Percentiles rank a stretch among this genome's conserved stretches.
These are phyloP conservation scores for Neosalanx taihuensis DNA, from an alignment of 2,797 vertebrate genomes.

Conservation along the genomic window DNA sequence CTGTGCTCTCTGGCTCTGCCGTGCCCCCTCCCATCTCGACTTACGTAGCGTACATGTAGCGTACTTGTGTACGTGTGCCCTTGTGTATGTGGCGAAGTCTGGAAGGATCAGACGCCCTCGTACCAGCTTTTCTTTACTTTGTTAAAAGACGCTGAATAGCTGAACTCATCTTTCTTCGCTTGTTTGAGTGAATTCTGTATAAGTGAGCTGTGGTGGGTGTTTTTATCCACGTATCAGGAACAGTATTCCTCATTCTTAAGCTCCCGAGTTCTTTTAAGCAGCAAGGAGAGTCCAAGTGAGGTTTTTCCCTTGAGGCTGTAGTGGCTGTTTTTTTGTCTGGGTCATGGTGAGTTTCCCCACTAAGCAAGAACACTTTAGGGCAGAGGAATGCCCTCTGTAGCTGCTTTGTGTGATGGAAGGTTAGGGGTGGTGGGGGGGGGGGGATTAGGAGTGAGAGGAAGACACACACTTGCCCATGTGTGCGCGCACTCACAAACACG, in stretches of 20 bases:
- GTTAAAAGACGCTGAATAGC: background rate
- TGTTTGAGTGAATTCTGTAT: constrained; percentile 35
- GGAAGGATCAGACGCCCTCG: background rate
- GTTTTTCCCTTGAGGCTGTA: background rate
- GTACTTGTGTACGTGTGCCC: background rate
- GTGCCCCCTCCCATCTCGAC: background rate
- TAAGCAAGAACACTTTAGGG: background rate
- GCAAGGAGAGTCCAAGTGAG: background rate
- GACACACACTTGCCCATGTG: background rate
- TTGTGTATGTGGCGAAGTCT: background rate
- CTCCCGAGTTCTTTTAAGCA: background rate
- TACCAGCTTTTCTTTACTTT: background rate
- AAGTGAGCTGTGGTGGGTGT: constrained; percentile 27
- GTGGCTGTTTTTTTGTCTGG: constrained; percentile 1
- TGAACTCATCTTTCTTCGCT: constrained; percentile 16
- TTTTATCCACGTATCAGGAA: background rate
- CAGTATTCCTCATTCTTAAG: background rate
- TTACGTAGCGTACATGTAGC: background rate
- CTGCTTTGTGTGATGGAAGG: constrained; percentile 2
- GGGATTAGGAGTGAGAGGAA: background rate
- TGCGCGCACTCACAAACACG: no score
- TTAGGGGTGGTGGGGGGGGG: background rate
- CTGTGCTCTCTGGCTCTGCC: background rate
- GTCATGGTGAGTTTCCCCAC: background rate
- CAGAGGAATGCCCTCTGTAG: constrained; percentile 12